Evolutionary conservation across 2,113 vertebrate genomes (phyloP).

Genomic region (Genyomyrus donnyi): DNA sequence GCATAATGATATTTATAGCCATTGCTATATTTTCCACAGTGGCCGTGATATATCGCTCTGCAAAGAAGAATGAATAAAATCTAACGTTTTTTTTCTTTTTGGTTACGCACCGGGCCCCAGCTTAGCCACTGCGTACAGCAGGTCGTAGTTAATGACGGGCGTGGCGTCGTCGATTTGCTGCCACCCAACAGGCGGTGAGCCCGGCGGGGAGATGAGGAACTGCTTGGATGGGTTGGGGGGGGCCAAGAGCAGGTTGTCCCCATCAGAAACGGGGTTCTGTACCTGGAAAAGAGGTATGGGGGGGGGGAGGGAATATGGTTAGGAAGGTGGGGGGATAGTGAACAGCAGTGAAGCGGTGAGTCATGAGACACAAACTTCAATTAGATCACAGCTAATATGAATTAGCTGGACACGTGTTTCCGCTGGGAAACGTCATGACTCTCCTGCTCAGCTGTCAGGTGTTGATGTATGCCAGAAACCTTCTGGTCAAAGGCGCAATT

Average conservation of each 20-base stretch:
- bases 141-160: conserved; percentile 79
- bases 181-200: conserved; percentile 77
- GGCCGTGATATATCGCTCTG: neutral
- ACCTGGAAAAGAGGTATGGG: conserved; percentile 52
- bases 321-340: neutral
- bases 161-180: conserved; percentile 74
- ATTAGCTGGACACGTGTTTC: neutral
- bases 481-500: neutral
- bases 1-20: neutral
- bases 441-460: neutral
- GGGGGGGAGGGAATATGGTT: neutral
- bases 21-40: neutral
- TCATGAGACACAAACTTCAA: neutral
- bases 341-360: neutral
- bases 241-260: conserved; percentile 77
- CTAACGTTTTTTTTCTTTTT: neutral
- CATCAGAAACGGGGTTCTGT: conserved; percentile 70
- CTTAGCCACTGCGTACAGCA: conserved; percentile 77
- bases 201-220: conserved; percentile 81
- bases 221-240: conserved; percentile 80
- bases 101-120: conserved; percentile 69
- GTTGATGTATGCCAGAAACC: neutral
- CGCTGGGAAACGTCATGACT: neutral
- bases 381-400: neutral
- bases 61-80: neutral